These are phyloP conservation scores for Microctonus brassicae DNA, from an alignment of 2,888 invertebrate genomes.

Conservation along the genomic window DNA sequence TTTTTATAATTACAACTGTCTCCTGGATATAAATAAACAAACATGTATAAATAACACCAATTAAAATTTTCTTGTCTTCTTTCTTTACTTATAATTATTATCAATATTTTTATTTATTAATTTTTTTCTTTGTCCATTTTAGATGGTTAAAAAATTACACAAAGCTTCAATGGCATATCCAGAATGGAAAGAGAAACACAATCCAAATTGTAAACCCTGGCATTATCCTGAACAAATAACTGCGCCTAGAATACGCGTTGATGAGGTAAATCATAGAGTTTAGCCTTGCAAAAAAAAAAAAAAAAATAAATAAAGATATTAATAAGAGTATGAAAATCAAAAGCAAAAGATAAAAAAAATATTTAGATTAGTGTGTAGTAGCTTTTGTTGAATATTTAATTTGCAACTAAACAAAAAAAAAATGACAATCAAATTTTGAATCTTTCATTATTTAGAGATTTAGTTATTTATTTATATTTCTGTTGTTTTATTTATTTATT, in stretches of 20 bases:
- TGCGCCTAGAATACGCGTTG: constrained; percentile 78
- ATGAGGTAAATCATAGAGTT: constrained; percentile 74
- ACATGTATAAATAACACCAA: too few relatives aligned
- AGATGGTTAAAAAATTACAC: constrained; percentile 84
- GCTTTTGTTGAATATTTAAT: neutral
- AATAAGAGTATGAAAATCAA: constrained; percentile 5
- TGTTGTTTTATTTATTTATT: neutral
- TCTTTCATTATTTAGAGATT: neutral
- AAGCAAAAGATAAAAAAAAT: neutral
- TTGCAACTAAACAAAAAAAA: constrained; percentile 3
- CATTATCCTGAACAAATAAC: constrained; percentile 86
- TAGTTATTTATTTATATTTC: neutral
- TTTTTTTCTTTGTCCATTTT: too few relatives aligned
- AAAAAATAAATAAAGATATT: constrained; percentile 4
- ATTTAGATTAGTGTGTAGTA: neutral
- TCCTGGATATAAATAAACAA: too few relatives aligned
- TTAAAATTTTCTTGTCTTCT: too few relatives aligned
- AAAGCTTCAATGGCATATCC: constrained; percentile 87
- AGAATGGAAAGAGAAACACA: constrained; percentile 83
- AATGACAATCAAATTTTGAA: constrained; percentile 1
- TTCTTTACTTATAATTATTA: neutral
- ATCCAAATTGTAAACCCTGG: constrained; percentile 89
- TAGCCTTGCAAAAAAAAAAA: neutral
- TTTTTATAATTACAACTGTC: too few relatives aligned
- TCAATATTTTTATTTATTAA: too few relatives aligned